A percentile compares a stretch with the other conserved stretches of the same genome.
These are phyloP conservation scores for Chydorus sphaericus DNA, from an alignment of 2,888 invertebrate genomes.

Conservation along the genomic window DNA sequence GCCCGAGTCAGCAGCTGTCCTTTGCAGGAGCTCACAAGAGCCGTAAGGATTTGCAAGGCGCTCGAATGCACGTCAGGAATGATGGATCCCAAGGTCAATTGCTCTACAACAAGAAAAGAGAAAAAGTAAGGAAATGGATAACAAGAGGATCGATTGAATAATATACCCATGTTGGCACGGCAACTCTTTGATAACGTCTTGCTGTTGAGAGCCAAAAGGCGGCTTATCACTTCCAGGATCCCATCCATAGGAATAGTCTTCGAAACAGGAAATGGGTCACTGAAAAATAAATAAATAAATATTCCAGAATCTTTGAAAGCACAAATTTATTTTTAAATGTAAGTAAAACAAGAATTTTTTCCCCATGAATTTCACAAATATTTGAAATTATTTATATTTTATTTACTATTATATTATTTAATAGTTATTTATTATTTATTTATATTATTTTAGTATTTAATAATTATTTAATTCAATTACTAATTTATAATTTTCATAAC, in stretches of 20 bases:
- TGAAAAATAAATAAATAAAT: not conserved
- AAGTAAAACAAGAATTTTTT: too few species aligned
- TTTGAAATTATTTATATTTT: too few species aligned
- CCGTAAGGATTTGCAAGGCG: not conserved
- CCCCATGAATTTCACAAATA: too few species aligned
- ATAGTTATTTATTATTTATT: too few species aligned
- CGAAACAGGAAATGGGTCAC: not conserved
- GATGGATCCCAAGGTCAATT: conserved; percentile 7
- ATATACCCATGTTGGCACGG: not conserved
- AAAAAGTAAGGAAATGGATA: not conserved
- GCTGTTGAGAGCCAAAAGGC: conserved; percentile 4
- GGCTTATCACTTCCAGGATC: not conserved
- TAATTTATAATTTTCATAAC: too few species aligned
- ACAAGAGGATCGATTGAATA: not conserved
- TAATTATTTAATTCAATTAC: too few species aligned
- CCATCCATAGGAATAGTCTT: conserved; percentile 4
- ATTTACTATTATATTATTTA: too few species aligned
- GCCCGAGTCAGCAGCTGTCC: not conserved
- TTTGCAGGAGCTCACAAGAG: not conserved
- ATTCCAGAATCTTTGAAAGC: too few species aligned
- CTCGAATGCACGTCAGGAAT: conserved; percentile 1
- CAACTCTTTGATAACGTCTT: not conserved
- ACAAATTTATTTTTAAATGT: too few species aligned
- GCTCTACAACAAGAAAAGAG: too few species aligned
- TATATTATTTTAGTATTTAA: too few species aligned